phyloP scores from a whole-genome alignment of 2,113 vertebrate species.

The Nannobrachium achirus region DNA sequence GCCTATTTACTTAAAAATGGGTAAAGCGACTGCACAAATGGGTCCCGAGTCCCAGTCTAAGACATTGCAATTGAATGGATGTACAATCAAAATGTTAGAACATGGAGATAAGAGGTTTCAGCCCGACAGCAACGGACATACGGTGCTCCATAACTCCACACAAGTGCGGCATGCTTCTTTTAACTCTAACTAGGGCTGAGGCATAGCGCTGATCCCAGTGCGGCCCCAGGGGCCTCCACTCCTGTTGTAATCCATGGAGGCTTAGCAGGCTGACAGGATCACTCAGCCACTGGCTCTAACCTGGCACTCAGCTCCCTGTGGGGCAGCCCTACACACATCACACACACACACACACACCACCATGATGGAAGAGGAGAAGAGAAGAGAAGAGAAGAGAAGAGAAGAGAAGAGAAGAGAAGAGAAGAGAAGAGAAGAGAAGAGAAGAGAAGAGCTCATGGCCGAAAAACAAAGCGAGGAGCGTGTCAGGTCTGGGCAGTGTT shows the following conservation, averaged over 20 bases:
- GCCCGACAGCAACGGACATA: conserved; percentile 7
- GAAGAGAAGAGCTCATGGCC: conserved; percentile 40
- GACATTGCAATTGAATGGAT: no score
- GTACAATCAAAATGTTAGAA: conserved; percentile 2
- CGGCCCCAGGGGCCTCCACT: conserved; percentile 63
- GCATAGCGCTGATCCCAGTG: conserved; percentile 47
- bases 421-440: conserved; percentile 12
- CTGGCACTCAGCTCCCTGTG: conserved; percentile 57
- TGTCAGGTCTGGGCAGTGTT: conserved; percentile 37
- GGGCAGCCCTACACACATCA: conserved; percentile 34
- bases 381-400: no score
- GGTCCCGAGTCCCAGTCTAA: no score
- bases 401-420: no score
- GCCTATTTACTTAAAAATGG: no score
- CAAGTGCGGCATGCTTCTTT: conserved; percentile 10
- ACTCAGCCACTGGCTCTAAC: conserved; percentile 70
- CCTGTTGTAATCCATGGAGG: conserved; percentile 60
- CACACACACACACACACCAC: conserved; percentile 26
- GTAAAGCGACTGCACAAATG: no score
- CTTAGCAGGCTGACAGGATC: conserved; percentile 71
- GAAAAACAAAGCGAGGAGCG: conserved; percentile 56
- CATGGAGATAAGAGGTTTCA: conserved; percentile 7
- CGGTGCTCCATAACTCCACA: conserved; percentile 20
- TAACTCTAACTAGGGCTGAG: conserved; percentile 53
- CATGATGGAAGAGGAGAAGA: conserved; percentile 5